phyloP scores from a whole-genome alignment of 2,888 invertebrate species.

The Lasioglossum pauxillum region DNA sequence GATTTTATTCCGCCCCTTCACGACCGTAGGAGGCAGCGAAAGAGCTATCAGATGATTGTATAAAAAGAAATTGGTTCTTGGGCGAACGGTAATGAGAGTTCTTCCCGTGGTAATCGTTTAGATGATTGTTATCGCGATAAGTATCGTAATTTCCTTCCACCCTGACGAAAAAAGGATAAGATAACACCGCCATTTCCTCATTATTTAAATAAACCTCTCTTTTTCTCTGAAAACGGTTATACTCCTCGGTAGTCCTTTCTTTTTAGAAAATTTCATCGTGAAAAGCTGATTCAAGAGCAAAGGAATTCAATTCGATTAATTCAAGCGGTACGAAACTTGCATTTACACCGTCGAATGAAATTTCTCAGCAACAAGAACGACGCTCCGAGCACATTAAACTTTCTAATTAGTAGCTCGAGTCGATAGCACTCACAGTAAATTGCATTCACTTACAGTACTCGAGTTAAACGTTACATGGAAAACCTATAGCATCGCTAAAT shows the following conservation, averaged over 20 bases:
- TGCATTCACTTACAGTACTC: background rate
- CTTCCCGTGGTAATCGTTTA: conserved; percentile 36
- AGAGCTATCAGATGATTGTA: conserved; percentile 55
- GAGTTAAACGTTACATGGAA: background rate
- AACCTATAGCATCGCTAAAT: conserved; percentile 1
- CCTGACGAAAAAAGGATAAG: background rate
- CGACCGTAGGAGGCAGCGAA: conserved; percentile 32
- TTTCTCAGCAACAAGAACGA: background rate
- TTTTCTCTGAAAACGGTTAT: background rate
- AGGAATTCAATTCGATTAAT: background rate
- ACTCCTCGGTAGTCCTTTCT: background rate
- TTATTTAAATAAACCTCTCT: background rate
- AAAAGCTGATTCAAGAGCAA: background rate
- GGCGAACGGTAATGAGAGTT: conserved; percentile 56
- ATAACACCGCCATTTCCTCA: background rate
- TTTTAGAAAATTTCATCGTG: background rate
- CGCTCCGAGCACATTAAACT: conserved; percentile 13
- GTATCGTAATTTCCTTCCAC: conserved; percentile 45
- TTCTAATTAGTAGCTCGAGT: conserved; percentile 14
- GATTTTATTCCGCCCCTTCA: conserved; percentile 38
- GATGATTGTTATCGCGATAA: conserved; percentile 48
- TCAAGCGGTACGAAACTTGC: background rate
- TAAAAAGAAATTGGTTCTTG: conserved; percentile 59
- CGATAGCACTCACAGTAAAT: background rate
- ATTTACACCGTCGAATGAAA: background rate